Evolutionary conservation across 2,113 vertebrate genomes (phyloP).

Genomic region (Brienomyrus longianalis): DNA sequence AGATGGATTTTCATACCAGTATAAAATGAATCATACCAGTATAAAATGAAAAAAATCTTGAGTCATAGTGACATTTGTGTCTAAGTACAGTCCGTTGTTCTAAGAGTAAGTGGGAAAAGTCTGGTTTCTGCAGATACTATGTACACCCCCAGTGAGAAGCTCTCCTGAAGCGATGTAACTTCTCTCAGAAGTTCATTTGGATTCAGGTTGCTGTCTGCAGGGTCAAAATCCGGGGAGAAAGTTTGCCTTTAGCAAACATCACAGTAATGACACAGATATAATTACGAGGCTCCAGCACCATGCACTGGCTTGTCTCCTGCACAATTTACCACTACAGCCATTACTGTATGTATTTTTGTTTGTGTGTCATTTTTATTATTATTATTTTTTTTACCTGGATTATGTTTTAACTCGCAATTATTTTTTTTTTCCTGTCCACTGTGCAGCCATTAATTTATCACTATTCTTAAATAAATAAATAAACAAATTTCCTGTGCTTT

Average conservation of each 20-base stretch:
- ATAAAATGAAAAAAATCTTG: background rate
- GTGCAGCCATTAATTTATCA: background rate
- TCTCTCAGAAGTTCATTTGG: slow-evolving; percentile 17
- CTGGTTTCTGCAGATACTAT: slow-evolving; percentile 65
- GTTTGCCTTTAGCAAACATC: background rate
- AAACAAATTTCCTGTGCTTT: background rate
- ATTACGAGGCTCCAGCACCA: background rate
- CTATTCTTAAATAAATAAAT: background rate
- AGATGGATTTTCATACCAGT: too few species aligned
- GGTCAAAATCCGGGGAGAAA: slow-evolving; percentile 5
- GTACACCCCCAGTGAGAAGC: slow-evolving; percentile 59
- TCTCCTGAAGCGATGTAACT: slow-evolving; percentile 52
- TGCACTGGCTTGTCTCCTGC: background rate
- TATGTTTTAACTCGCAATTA: background rate
- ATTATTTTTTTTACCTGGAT: background rate
- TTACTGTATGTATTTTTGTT: background rate
- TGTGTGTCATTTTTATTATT: background rate
- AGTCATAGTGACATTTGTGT: background rate
- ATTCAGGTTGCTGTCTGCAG: slow-evolving; percentile 41
- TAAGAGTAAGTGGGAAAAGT: slow-evolving; percentile 33
- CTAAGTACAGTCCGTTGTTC: background rate
- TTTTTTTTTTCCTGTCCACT: background rate
- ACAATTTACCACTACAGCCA: background rate
- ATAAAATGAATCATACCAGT: too few species aligned
- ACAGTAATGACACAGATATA: slow-evolving; percentile 1